A percentile compares a stretch with the other conserved stretches of the same genome.
phyloP scores from a whole-genome alignment of 2,113 vertebrate species.

The Aramus guarauna region DNA sequence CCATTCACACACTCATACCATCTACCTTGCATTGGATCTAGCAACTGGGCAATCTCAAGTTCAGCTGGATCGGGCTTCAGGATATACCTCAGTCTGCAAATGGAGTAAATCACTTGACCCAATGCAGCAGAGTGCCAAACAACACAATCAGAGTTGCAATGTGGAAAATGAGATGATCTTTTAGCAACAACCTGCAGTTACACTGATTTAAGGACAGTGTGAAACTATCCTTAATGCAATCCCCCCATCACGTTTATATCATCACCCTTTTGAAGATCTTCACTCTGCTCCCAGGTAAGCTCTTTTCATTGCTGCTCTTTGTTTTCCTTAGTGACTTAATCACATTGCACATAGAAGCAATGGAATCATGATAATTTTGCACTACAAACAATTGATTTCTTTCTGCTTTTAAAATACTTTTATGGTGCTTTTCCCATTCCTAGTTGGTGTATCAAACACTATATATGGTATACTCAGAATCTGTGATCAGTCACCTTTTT shows the following conservation, averaged over 20 bases:
- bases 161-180: neutral
- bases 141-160: neutral
- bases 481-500: neutral
- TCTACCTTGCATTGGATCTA: neutral
- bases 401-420: neutral
- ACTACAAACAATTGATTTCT: neutral
- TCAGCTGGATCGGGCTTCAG: neutral
- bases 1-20: neutral
- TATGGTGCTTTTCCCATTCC: neutral
- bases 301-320: neutral
- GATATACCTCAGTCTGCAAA: neutral
- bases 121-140: neutral
- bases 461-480: neutral
- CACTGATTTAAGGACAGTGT: neutral
- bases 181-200: neutral
- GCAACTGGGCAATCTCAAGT: neutral
- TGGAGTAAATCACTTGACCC: accelerated
- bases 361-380: neutral
- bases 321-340: neutral
- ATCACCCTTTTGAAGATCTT: neutral
- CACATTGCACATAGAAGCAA: neutral
- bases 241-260: neutral
- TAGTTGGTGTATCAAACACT: neutral
- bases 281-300: neutral
- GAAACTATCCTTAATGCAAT: neutral